phyloP scores from a whole-genome alignment of 1,140 invertebrate species.

The Halictus rubicundus region DNA sequence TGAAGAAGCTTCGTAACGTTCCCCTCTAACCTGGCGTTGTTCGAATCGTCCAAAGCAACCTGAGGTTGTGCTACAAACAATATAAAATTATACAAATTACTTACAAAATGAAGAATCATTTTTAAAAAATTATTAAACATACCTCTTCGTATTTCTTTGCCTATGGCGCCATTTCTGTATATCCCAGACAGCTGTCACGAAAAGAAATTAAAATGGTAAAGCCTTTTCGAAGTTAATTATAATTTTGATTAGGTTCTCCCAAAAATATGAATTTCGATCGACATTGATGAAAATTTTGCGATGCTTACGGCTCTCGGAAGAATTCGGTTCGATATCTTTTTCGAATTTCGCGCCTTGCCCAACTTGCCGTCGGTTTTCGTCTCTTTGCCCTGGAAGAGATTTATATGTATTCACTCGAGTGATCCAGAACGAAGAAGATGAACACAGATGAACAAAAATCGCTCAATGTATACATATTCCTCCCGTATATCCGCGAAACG shows the following conservation, averaged over 20 bases:
- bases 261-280: not conserved
- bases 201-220: not conserved
- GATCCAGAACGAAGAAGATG: not conserved
- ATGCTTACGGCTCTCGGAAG: slow-evolving; percentile 12
- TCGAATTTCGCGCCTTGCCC: slow-evolving; percentile 2
- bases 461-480: slow-evolving; percentile 23
- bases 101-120: not conserved
- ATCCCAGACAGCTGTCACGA: slow-evolving; percentile 17
- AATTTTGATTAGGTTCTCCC: not conserved
- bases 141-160: slow-evolving; percentile 29
- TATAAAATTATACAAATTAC: not conserved
- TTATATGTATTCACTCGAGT: not conserved
- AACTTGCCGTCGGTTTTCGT: slow-evolving; percentile 16
- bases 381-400: slow-evolving; percentile 9
- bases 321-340: not conserved
- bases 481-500: not conserved
- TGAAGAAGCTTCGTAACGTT: slow-evolving; percentile 18
- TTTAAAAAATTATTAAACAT: not conserved
- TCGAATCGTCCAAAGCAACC: not conserved
- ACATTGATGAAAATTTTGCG: no score
- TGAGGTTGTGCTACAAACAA: not conserved
- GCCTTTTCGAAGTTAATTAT: no score
- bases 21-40: slow-evolving; percentile 11
- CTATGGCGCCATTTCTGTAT: slow-evolving; percentile 25
- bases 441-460: not conserved